Evolutionary conservation across 2,797 vertebrate species (phyloP).

Genomic region (Aplochiton taeniatus): DNA sequence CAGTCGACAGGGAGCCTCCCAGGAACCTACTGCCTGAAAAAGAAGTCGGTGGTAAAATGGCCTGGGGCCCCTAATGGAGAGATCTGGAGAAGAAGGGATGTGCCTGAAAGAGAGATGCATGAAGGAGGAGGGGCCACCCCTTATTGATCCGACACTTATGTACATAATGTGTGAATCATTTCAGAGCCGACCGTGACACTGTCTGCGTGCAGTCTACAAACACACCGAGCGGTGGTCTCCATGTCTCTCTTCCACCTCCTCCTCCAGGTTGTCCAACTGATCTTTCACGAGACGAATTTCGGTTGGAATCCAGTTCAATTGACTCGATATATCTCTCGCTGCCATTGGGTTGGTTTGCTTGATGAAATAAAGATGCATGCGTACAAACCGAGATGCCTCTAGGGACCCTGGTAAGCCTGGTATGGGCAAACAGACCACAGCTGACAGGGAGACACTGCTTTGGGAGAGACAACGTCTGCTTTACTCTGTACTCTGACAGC

Average conservation of each 20-base stretch:
- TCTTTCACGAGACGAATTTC: background rate
- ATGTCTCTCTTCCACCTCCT: slow-evolving; percentile 42
- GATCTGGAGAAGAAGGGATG: slow-evolving; percentile 37
- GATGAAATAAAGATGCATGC: no score
- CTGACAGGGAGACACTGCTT: no score
- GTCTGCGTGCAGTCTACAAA: slow-evolving; percentile 41
- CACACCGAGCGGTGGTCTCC: slow-evolving; percentile 50
- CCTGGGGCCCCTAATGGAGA: slow-evolving; percentile 33
- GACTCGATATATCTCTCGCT: no score
- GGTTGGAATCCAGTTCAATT: no score
- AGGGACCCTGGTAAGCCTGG: no score
- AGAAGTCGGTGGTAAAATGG: slow-evolving; percentile 19
- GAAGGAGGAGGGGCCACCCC: slow-evolving; percentile 41
- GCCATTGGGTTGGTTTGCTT: no score
- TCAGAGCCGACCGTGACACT: slow-evolving; percentile 27
- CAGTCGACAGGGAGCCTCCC: background rate
- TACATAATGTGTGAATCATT: slow-evolving; percentile 58
- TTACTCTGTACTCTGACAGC: no score
- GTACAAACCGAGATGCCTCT: no score
- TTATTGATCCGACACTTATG: slow-evolving; percentile 62
- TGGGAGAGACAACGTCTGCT: no score
- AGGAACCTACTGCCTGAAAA: slow-evolving; percentile 6
- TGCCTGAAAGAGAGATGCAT: slow-evolving; percentile 13
- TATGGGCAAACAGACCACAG: no score
- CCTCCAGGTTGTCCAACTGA: background rate